A percentile compares a stretch with the other conserved stretches of the same genome.
These are phyloP conservation scores for Pseudomyrmex gracilis DNA, from an alignment of 1,140 invertebrate species.

Conservation along the genomic window DNA sequence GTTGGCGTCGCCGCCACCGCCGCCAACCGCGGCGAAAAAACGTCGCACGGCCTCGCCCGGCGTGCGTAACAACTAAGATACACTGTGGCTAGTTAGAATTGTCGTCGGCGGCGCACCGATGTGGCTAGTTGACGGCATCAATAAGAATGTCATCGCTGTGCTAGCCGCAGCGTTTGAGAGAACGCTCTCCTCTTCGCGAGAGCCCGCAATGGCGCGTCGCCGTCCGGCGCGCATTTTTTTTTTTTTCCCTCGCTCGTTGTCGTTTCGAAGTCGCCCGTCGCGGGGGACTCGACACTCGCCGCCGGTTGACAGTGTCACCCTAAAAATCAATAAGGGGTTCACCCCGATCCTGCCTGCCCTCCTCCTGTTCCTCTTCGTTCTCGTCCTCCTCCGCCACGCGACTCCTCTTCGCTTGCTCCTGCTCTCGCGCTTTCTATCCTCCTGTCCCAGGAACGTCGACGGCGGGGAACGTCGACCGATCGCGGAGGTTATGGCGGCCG, in stretches of 20 bases:
- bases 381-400: slow-evolving; percentile 81
- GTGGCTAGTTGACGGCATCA: background rate
- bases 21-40: slow-evolving; percentile 61
- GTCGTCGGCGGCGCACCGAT: slow-evolving; percentile 2
- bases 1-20: slow-evolving; percentile 51
- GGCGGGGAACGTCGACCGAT: slow-evolving; percentile 64
- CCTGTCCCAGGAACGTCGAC: slow-evolving; percentile 70
- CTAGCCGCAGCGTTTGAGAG: no score
- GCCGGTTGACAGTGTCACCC: slow-evolving; percentile 88
- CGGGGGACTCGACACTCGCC: slow-evolving; percentile 83
- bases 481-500: slow-evolving; percentile 77
- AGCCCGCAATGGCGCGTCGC: slow-evolving; percentile 71
- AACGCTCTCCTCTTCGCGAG: slow-evolving; percentile 26
- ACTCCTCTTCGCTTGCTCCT: slow-evolving; percentile 78
- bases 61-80: slow-evolving; percentile 6
- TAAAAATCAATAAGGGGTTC: slow-evolving; percentile 89
- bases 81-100: background rate
- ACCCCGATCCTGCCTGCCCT: slow-evolving; percentile 84
- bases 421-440: slow-evolving; percentile 32
- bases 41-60: slow-evolving; percentile 28
- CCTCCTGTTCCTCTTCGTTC: slow-evolving; percentile 77
- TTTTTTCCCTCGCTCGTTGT: slow-evolving; percentile 71
- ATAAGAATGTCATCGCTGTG: no score
- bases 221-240: slow-evolving; percentile 80
- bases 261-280: slow-evolving; percentile 84